A percentile compares a stretch with the other conserved stretches of the same genome.
phyloP scores from a whole-genome alignment of 64 coral and sea anemone species.

The Montipora cactus region DNA sequence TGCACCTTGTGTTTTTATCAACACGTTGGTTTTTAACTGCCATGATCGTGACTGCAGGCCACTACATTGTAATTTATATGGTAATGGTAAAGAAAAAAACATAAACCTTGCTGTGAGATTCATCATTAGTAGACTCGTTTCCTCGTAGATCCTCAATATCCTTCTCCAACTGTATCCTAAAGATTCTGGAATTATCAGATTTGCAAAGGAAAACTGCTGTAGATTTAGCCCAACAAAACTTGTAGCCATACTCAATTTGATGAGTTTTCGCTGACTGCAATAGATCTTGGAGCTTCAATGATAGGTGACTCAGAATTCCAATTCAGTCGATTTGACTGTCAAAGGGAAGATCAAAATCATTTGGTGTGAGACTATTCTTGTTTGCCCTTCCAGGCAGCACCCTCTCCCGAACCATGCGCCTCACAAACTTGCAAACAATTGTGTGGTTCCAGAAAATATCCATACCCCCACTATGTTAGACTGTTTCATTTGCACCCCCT shows the following conservation, averaged over 20 bases:
- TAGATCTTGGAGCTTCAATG: slow-evolving; percentile 42
- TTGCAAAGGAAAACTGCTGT: slow-evolving; percentile 42
- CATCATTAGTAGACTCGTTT: slow-evolving; percentile 27
- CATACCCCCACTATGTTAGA: no score
- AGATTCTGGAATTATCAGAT: slow-evolving; percentile 38
- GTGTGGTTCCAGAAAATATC: no score
- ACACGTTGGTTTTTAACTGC: slow-evolving; percentile 31
- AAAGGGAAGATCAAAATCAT: slow-evolving; percentile 43
- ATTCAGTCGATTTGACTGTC: slow-evolving; percentile 3
- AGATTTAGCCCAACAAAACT: slow-evolving; percentile 52
- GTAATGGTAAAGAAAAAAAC: neutral
- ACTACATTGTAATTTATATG: neutral
- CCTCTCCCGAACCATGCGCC: neutral
- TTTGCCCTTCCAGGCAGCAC: neutral
- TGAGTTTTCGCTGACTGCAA: slow-evolving; percentile 8
- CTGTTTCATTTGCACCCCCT: no score
- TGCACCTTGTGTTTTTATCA: slow-evolving; percentile 49
- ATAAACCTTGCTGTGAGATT: neutral
- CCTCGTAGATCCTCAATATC: slow-evolving; percentile 23
- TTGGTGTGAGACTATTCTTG: slow-evolving; percentile 17
- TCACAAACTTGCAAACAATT: slow-evolving; percentile 46
- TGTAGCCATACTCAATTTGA: slow-evolving; percentile 56
- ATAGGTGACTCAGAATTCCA: slow-evolving; percentile 47
- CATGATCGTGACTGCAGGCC: neutral
- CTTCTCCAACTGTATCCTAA: slow-evolving; percentile 17